phyloP scores from a whole-genome alignment of 2,797 vertebrate species.

The Coreius guichenoti region DNA sequence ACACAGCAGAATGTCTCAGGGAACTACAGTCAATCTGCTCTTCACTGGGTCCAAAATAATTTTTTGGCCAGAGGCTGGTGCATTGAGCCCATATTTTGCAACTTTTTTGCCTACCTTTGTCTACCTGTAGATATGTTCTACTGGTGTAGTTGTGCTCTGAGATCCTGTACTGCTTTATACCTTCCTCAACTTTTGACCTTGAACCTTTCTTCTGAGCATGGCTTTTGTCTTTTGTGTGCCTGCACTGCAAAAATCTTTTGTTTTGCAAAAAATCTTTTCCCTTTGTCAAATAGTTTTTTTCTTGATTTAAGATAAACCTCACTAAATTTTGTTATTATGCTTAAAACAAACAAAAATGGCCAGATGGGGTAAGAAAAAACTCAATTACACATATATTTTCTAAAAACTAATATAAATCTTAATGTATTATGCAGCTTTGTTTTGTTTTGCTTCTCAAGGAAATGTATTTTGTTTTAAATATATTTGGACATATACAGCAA shows the following conservation, averaged over 20 bases:
- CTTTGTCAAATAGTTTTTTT: background rate
- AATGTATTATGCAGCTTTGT: background rate
- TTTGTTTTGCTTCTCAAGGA: background rate
- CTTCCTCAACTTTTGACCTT: conserved; percentile 58
- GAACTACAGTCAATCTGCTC: background rate
- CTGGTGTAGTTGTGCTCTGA: conserved; percentile 56
- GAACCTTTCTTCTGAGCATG: conserved; percentile 28
- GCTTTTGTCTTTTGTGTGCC: background rate
- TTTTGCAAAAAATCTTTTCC: background rate
- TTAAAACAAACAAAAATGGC: background rate
- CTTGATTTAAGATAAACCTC: background rate
- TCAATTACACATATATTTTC: background rate
- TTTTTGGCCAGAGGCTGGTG: background rate
- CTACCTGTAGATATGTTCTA: conserved; percentile 64
- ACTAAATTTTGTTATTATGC: background rate
- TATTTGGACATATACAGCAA: background rate
- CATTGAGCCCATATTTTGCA: background rate
- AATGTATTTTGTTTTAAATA: background rate
- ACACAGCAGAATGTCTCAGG: conserved; percentile 28
- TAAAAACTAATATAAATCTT: background rate
- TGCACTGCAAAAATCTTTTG: conserved; percentile 1
- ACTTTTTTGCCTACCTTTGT: no score
- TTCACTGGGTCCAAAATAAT: background rate
- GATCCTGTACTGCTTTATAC: conserved; percentile 36
- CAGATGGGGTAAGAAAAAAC: background rate